Base-by-base conservation (phyloP, 2,888 invertebrate species). In the Anoplius nigerrimus region DNA sequence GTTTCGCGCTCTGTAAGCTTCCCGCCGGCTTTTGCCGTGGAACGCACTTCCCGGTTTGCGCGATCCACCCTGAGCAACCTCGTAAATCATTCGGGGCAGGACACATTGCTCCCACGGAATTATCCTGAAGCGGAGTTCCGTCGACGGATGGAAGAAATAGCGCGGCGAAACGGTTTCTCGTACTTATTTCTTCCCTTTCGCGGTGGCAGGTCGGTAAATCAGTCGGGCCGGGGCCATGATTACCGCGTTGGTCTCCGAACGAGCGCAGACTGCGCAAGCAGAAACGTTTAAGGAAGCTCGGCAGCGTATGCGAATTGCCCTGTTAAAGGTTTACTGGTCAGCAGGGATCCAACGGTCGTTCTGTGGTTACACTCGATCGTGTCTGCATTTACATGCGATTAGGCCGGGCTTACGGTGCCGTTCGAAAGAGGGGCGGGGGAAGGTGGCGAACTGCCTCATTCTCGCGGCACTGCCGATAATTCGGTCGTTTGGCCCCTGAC, bases 291-390 rank as follows among this genome's bases (percentile, higher is more conserved):
- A 52, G 70, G 68, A 66, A 63, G 57, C 66, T 45, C 73, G 72
- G 34, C 34, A 34, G 66, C 66, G 67, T 71, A 74, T 72, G 74
- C 69, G 75, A 75, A 78, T 75, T 74, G 71, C 63, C 69, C 71
- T 51, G 68, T 60, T 69, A 71, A 76, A 74, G 75, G 67, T 75
- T 72, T 64, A 43, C 66, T 42, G 63, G 57, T 43, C 56, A 52
- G 56, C n/a, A 62, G 62, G 16, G 16, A 53, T 52, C 64, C 55
- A 61, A 63, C 61, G 53, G 60, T 65, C 60, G 48, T 21, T 45
- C 65, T 48, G 64, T 56, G 62, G 67, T 62, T 45, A 42, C 52
- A 16, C 43, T 45, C 43, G 56, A 53, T 61, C 48, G 66, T 54
- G 64, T 56, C 61, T 22, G 34, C 62, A 73, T 73, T 71, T 71